Evolutionary conservation across 2,113 vertebrate species (phyloP).

Genomic region (Xenopus laevis): DNA sequence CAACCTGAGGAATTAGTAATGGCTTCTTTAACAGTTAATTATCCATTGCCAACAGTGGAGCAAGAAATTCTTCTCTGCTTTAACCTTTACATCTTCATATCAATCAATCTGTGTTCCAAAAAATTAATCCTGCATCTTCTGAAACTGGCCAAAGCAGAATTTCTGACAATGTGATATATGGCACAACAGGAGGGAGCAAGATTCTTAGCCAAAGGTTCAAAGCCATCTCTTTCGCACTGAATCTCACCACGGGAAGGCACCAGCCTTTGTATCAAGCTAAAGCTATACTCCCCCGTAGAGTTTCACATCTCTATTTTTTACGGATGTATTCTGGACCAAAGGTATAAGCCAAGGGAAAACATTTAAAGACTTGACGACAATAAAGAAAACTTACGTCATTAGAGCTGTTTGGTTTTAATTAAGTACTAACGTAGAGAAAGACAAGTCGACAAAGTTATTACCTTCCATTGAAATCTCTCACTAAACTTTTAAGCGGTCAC

Average conservation of each 20-base stretch:
- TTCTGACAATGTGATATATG: no score
- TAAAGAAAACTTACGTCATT: constrained; percentile 16
- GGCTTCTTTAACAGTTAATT: no score
- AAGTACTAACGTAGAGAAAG: not conserved
- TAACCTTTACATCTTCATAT: no score
- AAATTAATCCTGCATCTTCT: no score
- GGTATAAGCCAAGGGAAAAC: not conserved
- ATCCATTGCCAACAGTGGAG: no score
- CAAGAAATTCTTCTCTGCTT: no score
- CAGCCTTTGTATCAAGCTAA: constrained; percentile 8
- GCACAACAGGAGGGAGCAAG: no score
- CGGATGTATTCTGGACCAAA: not conserved
- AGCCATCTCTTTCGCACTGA: not conserved
- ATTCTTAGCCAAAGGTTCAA: no score
- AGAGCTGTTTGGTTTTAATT: not conserved
- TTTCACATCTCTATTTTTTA: not conserved
- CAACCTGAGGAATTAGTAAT: no score
- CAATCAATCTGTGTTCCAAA: no score
- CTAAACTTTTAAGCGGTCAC: not conserved
- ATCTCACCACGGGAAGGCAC: constrained; percentile 12
- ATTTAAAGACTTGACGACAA: not conserved
- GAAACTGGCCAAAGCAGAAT: no score
- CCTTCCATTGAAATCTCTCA: not conserved
- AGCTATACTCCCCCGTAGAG: not conserved
- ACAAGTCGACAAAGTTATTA: not conserved